Base-by-base conservation (phyloP, 2,888 invertebrate species). In the Hetaerina titia region DNA sequence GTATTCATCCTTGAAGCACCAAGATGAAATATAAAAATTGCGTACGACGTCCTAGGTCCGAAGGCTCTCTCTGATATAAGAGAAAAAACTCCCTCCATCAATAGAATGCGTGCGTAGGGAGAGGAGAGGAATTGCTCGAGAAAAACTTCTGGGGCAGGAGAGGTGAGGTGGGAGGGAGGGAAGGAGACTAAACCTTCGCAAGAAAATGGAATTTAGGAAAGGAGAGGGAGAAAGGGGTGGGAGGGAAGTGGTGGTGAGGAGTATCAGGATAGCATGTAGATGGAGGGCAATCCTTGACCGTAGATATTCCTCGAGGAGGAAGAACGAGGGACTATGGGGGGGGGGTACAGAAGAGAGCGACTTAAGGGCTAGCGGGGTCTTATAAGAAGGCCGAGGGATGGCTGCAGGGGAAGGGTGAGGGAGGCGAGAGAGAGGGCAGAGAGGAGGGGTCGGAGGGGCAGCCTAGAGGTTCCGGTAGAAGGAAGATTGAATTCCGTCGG, bases 211-310 rank as follows among this genome's bases (percentile, higher is more conserved):
- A 81, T 81, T 81, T 81, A 81, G 81, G 81, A 31, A 2, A 81
- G 56, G 17, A 31, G 45, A 60, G 64, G 31, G 31, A 17, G 88
- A 45, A 92, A 57, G 17, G 19, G 89, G 57, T n/a, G 19, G 63
- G 63, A 63, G 63, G 31, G 31, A 87, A 87, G 45, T 31, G 45
- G 5, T 5, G 5, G 31, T 25, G 58, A 60, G 25, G 89, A 58
- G 60, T 63, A 19, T 63, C 17, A 63, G 90, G 63, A 90, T 22
- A 63, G 64, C 74, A 56, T 92, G 69, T 92, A 69, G 92, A 92
- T 92, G 92, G 92, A 92, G 92, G 92, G 92, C 92, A 92, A 92
- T 92, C 92, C 92, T 92, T 92, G 92, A 92, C 92, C 92, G 92
- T 69, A 92, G 92, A 92, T 92, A 92, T 92, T 92, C 92, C 45